These are phyloP conservation scores for Agelastica alni DNA, from an alignment of 2,888 invertebrate genomes.

Conservation along the genomic window DNA sequence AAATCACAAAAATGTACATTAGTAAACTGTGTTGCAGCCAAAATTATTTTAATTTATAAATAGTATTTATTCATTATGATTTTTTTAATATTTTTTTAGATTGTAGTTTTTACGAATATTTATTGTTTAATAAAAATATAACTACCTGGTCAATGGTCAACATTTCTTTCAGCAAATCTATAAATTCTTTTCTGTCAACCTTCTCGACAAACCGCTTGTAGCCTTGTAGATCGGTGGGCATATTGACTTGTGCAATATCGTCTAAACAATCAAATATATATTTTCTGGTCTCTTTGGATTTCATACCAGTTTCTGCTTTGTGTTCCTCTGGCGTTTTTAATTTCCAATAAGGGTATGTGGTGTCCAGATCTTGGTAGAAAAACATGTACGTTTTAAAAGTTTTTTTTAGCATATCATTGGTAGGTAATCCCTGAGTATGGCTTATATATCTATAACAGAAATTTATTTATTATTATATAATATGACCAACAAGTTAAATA, in stretches of 20 bases:
- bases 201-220: constrained; percentile 96
- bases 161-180: constrained; percentile 97
- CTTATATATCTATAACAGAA: constrained; percentile 66
- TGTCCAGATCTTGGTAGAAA: constrained; percentile 94
- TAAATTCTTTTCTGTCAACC: constrained; percentile 95
- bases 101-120: no score
- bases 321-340: constrained; percentile 97
- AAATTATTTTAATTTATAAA: no score
- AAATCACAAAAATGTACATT: constrained; percentile 40
- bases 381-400: constrained; percentile 98
- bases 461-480: no score
- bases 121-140: constrained; percentile 48
- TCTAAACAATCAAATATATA: constrained; percentile 99
- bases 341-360: constrained; percentile 85
- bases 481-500: no score
- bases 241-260: constrained; percentile 96
- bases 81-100: no score
- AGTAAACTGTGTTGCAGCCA: no score
- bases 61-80: no score
- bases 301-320: constrained; percentile 95
- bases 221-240: constrained; percentile 96
- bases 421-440: constrained; percentile 86
- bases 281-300: constrained; percentile 98
- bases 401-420: constrained; percentile 94
- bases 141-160: constrained; percentile 94